Evolutionary conservation across 30 jellyfish, hydroid and myxozoan species (phyloP), one percentile per base, ranked within the genome.

Genomic region (Nemopilema nomurai): DNA sequence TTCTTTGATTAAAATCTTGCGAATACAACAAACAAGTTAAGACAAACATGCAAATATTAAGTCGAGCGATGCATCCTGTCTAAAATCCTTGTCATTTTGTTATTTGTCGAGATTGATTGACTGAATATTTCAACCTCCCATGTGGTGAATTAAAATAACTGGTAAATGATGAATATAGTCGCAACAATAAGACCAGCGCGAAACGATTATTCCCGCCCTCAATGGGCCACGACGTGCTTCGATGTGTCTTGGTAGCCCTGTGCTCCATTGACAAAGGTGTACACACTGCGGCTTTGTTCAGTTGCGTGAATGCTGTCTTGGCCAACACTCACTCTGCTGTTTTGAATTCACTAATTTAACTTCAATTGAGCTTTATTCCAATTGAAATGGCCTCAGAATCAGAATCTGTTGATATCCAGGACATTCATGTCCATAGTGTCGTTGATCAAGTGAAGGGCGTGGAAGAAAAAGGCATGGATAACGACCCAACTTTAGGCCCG

Each of bases 371-470:
- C 30, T 16, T 49, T 28, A 7, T 57, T 64, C 67, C 41, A 22
- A 25, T n/a, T 0, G 62, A 22, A 76, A 76, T 76, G 86, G 86
- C 86, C 20, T 16, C 76, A n/a, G 76, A 76, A 52, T 27, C 28
- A 25, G 74, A 76, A 51, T 16, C 67, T 1, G 86, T 50, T 26
- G 73, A 28, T 0, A 62, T 50, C 21, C 74, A 76, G 27, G 86
- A 76, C 76, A 53, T 76, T 25, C 74, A 76, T 28, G 86, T 76
- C 32, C 26, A 53, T 51, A 72, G 86, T 20, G 30, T 51, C 17
- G 86, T 28, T 72, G 86, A 76, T 18, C 18, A 22, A 28, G 64
- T 20, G 4, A 63, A 24, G 62, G 66, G 50, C 81, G 17, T 25
- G 28, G 66, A 71, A 30, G 81, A 41, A 41, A 41, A 71, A 26